These are phyloP conservation scores for Phorcus lineatus DNA, from an alignment of 2,888 invertebrate genomes.

Conservation along the genomic window DNA sequence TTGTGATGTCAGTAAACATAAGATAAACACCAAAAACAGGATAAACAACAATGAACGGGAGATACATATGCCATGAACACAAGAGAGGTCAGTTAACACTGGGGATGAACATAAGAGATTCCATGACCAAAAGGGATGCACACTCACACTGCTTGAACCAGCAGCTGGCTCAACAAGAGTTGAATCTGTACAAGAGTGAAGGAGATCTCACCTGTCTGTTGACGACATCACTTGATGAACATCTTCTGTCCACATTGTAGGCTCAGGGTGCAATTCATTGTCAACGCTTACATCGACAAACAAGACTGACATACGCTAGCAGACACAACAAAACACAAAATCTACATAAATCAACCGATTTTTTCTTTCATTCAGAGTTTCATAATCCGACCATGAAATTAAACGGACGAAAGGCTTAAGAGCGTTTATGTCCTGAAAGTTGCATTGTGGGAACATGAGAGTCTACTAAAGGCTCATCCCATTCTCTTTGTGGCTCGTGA, in stretches of 20 bases:
- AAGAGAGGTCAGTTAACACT: too few species aligned
- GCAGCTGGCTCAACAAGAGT: too few species aligned
- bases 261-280: background rate
- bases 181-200: too few species aligned
- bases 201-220: too few species aligned
- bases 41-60: too few species aligned
- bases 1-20: too few species aligned
- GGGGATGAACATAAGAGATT: too few species aligned
- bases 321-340: background rate
- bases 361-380: background rate
- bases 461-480: background rate
- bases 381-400: constrained; percentile 7
- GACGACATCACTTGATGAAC: too few species aligned
- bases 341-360: background rate
- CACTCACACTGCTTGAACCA: too few species aligned
- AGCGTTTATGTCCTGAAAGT: background rate
- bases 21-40: too few species aligned
- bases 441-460: background rate
- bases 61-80: too few species aligned
- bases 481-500: background rate
- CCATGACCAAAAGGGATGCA: too few species aligned
- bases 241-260: background rate
- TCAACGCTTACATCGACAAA: background rate
- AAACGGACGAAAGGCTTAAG: background rate
- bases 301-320: background rate